Evolutionary conservation across 2,113 vertebrate species (phyloP).

Genomic region (Acrocephalus arundinaceus): DNA sequence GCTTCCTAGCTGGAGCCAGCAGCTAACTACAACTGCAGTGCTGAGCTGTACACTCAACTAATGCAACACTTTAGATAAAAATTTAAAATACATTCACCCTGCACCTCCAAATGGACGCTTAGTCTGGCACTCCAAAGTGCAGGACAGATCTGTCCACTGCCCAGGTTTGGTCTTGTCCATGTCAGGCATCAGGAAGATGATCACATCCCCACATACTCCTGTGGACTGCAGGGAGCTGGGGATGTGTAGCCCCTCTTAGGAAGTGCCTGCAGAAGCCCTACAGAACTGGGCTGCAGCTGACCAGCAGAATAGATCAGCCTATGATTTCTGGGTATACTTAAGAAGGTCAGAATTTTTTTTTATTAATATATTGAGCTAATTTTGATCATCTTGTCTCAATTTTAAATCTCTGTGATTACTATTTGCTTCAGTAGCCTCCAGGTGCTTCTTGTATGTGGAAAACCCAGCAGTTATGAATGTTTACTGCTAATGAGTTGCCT

Average conservation of each 20-base stretch:
- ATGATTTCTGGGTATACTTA: background rate
- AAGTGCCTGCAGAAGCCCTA: background rate
- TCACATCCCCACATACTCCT: background rate
- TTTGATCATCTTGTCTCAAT: background rate
- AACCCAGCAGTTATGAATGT: conserved; percentile 13
- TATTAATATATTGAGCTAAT: background rate
- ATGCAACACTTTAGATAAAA: background rate
- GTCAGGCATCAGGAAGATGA: background rate
- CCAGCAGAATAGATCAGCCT: background rate
- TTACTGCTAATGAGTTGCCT: conserved; percentile 44
- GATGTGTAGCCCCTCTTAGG: background rate
- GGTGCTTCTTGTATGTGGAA: background rate
- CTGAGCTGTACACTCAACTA: background rate
- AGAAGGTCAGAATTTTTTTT: background rate
- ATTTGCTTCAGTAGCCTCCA: background rate
- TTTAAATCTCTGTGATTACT: background rate
- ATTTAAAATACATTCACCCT: background rate
- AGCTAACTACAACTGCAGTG: background rate
- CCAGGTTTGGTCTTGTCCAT: background rate
- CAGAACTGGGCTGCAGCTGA: background rate
- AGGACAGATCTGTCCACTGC: background rate
- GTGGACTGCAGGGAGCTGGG: background rate
- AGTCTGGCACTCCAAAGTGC: background rate
- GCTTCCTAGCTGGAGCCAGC: background rate
- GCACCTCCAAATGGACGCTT: background rate